Base-by-base conservation (phyloP, 2,888 invertebrate genomes). In the Acleris laterana region DNA sequence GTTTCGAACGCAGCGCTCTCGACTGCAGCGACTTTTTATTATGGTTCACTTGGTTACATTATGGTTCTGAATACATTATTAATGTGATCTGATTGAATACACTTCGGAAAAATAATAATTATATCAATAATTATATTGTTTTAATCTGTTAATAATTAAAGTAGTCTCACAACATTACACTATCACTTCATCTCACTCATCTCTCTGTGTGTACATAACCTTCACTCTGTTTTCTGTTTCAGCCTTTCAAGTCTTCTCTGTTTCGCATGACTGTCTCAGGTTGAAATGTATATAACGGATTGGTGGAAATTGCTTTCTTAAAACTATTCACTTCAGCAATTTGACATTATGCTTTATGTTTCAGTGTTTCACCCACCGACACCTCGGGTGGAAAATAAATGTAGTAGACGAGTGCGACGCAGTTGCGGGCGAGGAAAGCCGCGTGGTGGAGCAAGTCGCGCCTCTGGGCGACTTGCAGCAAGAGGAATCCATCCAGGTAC, bases 361-460 rank as follows among this genome's bases (percentile, higher is more conserved):
- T 66, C 93, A 99, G 96, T 98, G 98, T 85, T 98, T 96, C 94
- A 96, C 97, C 5, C 98, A 98, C 86, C 96, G 98, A 70, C 95
- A 98, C 83, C 95, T 99, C 79, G 99, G 99, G 57, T 98, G 98
- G 98, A 98, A 97, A 90, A 98, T 99, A 77, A 96, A 97, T 85
- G 97, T 99, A 1, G 93, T 96, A 71, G 98, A 99, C 84, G 94
- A 94, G 53, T 98, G 98, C 79, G 96, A 97, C 72, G 85, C 83
- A 65, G 82, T 86, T 1, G 93, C 94, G 53, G 94, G 93, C 22
- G 94, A 94, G 77, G 93, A 94, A 60, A 93, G 93, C 74, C 90
- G 88, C 16, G 84, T 91, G 72, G 87, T 90, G 5, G 89, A 94
- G 71, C 84, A 83, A 5, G 76, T 90, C 3, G 79, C 85, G 1